A percentile compares a stretch with the other conserved stretches of the same genome.
phyloP scores from a whole-genome alignment of 2,797 vertebrate genomes.

The Astyanax mexicanus region DNA sequence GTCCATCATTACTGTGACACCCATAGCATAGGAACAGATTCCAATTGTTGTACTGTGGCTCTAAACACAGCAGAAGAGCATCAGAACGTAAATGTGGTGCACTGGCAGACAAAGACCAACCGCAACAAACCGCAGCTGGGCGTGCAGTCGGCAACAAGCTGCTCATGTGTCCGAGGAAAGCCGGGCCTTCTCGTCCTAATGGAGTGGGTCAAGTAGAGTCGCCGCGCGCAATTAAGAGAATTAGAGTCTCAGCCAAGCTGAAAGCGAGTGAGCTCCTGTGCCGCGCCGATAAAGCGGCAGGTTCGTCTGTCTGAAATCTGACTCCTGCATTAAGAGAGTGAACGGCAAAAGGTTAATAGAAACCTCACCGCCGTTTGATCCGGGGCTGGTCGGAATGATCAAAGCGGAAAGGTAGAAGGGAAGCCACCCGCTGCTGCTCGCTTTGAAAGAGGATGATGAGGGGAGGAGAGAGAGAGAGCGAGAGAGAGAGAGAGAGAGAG shows the following conservation, averaged over 20 bases:
- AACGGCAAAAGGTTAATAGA: constrained; percentile 42
- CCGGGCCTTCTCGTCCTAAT: constrained; percentile 52
- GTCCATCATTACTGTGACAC: no score
- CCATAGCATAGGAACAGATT: no score
- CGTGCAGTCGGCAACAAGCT: background rate
- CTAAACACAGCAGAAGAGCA: background rate
- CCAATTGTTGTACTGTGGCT: no score
- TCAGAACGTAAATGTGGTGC: background rate
- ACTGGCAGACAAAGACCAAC: background rate
- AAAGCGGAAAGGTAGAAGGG: constrained; percentile 28
- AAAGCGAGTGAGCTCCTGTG: constrained; percentile 45
- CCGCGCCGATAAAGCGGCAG: constrained; percentile 24
- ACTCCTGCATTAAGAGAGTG: constrained; percentile 14
- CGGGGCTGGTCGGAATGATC: constrained; percentile 26
- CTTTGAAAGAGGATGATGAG: background rate
- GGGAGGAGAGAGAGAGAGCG: background rate
- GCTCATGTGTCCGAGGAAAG: background rate
- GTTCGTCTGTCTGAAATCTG: constrained; percentile 21
- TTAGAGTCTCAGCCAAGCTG: constrained; percentile 75
- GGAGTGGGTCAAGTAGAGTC: constrained; percentile 69
- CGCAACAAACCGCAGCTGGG: background rate
- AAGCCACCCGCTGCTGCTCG: background rate
- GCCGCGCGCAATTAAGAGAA: constrained; percentile 76
- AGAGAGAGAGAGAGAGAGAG: no score
- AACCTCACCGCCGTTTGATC: constrained; percentile 38